Evolutionary conservation across 37 sponge, comb jelly and placozoan species (phyloP), one percentile per base, ranked within the genome.

Genomic region (Mnemiopsis leidyi): DNA sequence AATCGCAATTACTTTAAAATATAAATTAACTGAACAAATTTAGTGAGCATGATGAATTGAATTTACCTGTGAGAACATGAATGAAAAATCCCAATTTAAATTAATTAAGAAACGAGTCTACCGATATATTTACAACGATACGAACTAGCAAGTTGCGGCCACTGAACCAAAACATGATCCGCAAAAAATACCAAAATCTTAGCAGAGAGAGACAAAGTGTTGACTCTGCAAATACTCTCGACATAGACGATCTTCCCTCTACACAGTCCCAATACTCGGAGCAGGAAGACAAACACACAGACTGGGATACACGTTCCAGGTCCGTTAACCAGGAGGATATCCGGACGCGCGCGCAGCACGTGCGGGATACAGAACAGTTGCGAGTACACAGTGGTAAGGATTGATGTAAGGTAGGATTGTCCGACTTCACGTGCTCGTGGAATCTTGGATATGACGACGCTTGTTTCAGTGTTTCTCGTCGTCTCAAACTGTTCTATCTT

Each of bases 221-320:
- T 69, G 35, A 97, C 97, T 38, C 99, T 94, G 92, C 99, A 98
- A 32, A 98, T 92, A 90, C 99, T 98, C 94, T 98, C 99, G 36
- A 98, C 97, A 83, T 98, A 98, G 5, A 97, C 94, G 38, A 98
- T 94, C 79, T 39, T 94, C 0, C 93, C 40, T 0, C 94, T 69
- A 30, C 92, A 93, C 16, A 95, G 28, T 16, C 93, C 93, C 23
- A 95, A 16, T 38, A 96, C 93, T 26, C 94, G 94, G 69, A 95
- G 35, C 9, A 97, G 23, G 33, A 95, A 96, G 16, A 94, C 95
- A 32, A 93, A 36, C 23, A 95, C 61, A 93, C 96, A 97, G 3
- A 98, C 35, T 0, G 99, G 99, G 1, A 98, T 95, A 67, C 99
- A 98, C 16, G 99, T 97, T 0, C 99, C 99, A 7, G 99, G 99